phyloP scores from a whole-genome alignment of 2,888 invertebrate genomes.

The Heliothis peltigera region DNA sequence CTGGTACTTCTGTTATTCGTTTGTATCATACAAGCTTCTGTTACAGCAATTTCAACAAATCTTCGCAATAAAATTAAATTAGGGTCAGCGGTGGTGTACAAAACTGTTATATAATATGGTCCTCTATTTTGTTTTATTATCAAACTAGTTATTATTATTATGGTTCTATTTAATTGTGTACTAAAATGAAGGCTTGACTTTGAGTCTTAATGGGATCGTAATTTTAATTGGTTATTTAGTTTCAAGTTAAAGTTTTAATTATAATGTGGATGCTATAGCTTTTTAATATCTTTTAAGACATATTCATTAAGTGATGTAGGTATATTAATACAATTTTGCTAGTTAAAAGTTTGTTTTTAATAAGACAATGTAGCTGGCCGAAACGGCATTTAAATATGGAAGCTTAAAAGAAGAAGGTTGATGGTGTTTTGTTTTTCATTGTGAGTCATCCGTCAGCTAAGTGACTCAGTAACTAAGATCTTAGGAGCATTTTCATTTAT shows the following conservation, averaged over 20 bases:
- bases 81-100: conserved; percentile 49
- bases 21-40: neutral
- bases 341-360: too few relatives aligned
- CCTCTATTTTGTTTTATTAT: conserved; percentile 48
- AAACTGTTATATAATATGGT: conserved; percentile 49
- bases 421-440: too few relatives aligned
- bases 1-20: conserved; percentile 4
- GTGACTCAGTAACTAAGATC: too few relatives aligned
- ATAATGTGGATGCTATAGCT: neutral
- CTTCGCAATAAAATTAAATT: conserved; percentile 61
- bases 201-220: neutral
- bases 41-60: conserved; percentile 54
- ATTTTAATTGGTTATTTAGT: neutral
- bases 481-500: too few relatives aligned
- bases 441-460: too few relatives aligned
- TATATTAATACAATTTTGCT: too few relatives aligned
- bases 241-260: neutral
- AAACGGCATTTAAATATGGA: too few relatives aligned
- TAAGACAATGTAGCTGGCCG: too few relatives aligned
- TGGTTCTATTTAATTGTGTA: conserved; percentile 14
- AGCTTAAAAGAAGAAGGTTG: too few relatives aligned
- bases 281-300: neutral
- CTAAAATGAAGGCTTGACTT: neutral
- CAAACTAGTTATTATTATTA: conserved; percentile 29
- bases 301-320: too few relatives aligned